Percentiles rank a stretch among this genome's conserved stretches.
Conservation (phyloP, 1,140 invertebrate species). For the Macrobrachium rosenbergii region DNA sequence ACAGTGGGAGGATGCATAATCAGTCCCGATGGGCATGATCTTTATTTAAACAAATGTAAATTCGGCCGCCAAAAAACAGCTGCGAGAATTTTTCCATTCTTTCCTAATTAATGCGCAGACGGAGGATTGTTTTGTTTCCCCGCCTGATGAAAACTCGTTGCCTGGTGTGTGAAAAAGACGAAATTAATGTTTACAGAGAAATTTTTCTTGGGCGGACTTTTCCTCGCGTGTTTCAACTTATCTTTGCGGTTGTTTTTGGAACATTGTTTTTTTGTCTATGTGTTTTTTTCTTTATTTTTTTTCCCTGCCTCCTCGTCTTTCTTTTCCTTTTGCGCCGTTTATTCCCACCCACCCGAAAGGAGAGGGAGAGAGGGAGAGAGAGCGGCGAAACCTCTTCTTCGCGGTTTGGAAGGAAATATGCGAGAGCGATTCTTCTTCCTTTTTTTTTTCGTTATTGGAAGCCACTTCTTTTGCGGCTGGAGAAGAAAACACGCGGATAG, state of each 20-base stretch:
- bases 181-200: constrained; percentile 63
- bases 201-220: constrained; percentile 60
- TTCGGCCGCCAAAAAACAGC: constrained; percentile 52
- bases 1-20: constrained; percentile 47
- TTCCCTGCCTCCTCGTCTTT: neutral
- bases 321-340: neutral
- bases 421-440: neutral
- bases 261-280: constrained; percentile 18
- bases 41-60: constrained; percentile 64
- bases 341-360: neutral
- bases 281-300: constrained; percentile 15
- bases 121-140: constrained; percentile 63
- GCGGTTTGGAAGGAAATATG: no score
- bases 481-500: no score
- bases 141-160: constrained; percentile 62
- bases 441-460: neutral
- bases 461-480: no score
- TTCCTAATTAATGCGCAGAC: constrained; percentile 63
- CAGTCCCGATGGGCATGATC: constrained; percentile 53
- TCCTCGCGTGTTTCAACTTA: constrained; percentile 42
- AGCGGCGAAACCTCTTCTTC: no score
- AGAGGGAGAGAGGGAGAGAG: no score
- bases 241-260: constrained; percentile 53
- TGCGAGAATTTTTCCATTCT: constrained; percentile 61
- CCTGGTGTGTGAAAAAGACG: constrained; percentile 59